Base-by-base conservation (phyloP, 1,140 invertebrate genomes). In the Procambarus virginalis region DNA sequence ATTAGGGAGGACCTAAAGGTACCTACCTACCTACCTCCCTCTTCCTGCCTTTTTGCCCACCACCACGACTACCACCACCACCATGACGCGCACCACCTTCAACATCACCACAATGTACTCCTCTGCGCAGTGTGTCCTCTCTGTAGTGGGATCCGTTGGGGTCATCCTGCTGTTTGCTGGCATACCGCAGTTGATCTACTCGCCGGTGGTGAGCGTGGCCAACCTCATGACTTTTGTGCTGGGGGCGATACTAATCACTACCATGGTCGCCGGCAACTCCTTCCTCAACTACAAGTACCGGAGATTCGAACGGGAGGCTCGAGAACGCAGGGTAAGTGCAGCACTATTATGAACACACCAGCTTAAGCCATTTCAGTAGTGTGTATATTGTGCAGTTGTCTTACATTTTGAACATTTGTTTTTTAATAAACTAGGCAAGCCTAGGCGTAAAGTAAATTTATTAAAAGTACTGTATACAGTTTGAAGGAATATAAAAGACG, bases 231-330 rank as follows among this genome's bases (percentile, higher is more conserved):
- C 91, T 17, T 92, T 92, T 76, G 68, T 92, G 49, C 55, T 92
- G 77, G 91, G 91, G 22, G 91, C 91, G 9, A 75, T 91, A 0
- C 91, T 92, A 77, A 92, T 92, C 64, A 90, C 86, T 20, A 84
- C 89, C 22, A 92, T 92, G 91, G 91, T 92, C 8, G 91, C 91
- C 0, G 91, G 91, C 60, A 92, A 92, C 80, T 86, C 91, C 22
- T 89, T 92, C 89, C 86, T 92, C 82, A 90, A 90, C 49, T 92
- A 92, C 91, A 91, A 91, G 80, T 92, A 91, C 77, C 80, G 91
- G 12, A 84, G 88, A 60, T 83, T 90, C n/a, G 68, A 73, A 10
- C 68, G 68, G n/a, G 68, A 73, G 22, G 20, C 68, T 73, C n/a
- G 68, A 8, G n/a, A 34, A 73, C 68, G 68, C 5, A 4, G 68